phyloP scores from a whole-genome alignment of 2,888 invertebrate species.

The Coenonympha arcania region DNA sequence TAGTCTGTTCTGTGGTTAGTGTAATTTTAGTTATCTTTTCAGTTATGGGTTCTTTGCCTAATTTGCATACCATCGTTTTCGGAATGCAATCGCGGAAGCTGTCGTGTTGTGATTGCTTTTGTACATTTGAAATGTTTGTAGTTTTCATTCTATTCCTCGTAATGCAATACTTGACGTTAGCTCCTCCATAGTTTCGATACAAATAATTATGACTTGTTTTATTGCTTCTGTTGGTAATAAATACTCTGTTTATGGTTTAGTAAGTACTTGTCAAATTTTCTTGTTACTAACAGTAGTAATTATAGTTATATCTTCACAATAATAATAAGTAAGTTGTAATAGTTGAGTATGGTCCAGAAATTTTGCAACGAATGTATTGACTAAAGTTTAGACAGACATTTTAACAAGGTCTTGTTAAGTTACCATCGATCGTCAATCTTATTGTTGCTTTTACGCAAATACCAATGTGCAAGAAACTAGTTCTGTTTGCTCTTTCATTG shows the following conservation, averaged over 20 bases:
- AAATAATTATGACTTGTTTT: not conserved
- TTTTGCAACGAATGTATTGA: not conserved
- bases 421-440: not conserved
- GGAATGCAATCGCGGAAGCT: constrained; percentile 23
- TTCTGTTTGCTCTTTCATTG: not conserved
- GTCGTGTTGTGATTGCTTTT: constrained; percentile 19
- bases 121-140: constrained; percentile 12
- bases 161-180: not conserved
- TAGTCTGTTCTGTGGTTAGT: constrained; percentile 5
- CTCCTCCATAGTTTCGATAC: not conserved
- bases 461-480: not conserved
- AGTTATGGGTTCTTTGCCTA: constrained; percentile 8
- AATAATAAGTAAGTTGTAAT: too few relatives aligned
- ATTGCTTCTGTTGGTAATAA: not conserved
- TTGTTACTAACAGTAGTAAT: not conserved
- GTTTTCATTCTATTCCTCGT: constrained; percentile 1
- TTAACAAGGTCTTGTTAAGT: not conserved
- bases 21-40: not conserved
- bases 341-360: not conserved
- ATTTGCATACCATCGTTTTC: constrained; percentile 11
- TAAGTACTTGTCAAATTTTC: not conserved
- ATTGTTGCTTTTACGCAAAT: not conserved
- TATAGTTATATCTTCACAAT: not conserved
- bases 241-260: not conserved
- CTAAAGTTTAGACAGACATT: not conserved